Conservation (phyloP, 2,113 vertebrate genomes). For the Dipodomys merriami region DNA sequence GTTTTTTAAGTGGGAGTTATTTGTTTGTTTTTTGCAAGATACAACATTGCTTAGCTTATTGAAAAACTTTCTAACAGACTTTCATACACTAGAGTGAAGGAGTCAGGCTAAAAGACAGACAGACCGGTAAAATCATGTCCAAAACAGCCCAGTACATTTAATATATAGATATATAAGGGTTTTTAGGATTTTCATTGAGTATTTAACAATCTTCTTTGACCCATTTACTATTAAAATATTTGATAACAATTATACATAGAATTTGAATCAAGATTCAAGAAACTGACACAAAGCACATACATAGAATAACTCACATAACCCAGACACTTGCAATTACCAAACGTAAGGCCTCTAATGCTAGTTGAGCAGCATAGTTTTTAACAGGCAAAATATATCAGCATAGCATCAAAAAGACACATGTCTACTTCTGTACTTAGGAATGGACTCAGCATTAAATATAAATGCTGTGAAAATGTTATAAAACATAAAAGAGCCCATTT, state of each 20-base stretch:
- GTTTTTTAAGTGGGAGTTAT: conserved; percentile 66
- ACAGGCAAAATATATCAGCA: conserved; percentile 64
- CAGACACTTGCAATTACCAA: conserved; percentile 62
- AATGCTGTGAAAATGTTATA: conserved; percentile 19
- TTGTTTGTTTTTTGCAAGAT: conserved; percentile 59
- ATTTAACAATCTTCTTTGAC: conserved; percentile 63
- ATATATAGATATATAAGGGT: conserved; percentile 53
- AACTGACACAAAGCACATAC: conserved; percentile 48
- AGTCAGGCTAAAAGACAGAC: conserved; percentile 9
- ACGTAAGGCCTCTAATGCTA: conserved; percentile 85
- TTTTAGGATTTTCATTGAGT: conserved; percentile 58
- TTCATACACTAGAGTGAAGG: not conserved
- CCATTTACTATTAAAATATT: conserved; percentile 71
- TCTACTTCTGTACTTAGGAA: conserved; percentile 51
- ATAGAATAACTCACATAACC: conserved; percentile 40
- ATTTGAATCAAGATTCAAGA: conserved; percentile 51
- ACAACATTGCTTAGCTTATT: conserved; percentile 56
- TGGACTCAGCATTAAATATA: conserved; percentile 49
- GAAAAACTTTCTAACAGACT: conserved; percentile 53
- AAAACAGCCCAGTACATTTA: conserved; percentile 58
- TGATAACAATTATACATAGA: conserved; percentile 48
- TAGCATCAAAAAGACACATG: conserved; percentile 67
- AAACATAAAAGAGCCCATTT: conserved; percentile 8
- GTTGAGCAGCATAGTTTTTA: conserved; percentile 82
- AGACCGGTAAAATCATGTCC: not conserved